Evolutionary conservation across 1,140 invertebrate species (phyloP).

Genomic region (Macrocentrus cingulum): DNA sequence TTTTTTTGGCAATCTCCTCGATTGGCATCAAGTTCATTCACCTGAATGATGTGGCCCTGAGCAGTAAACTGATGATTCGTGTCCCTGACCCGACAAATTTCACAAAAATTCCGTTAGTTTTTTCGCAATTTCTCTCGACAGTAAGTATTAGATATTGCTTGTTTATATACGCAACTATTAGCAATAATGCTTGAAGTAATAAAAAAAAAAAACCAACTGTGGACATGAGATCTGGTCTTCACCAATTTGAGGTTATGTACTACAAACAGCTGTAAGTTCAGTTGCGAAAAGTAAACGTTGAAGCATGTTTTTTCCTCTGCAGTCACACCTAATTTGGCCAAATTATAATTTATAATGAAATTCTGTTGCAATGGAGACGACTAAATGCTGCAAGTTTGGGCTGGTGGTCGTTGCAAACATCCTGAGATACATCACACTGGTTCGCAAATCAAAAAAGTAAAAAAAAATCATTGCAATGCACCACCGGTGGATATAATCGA

Average conservation of each 20-base stretch:
- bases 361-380: constrained; percentile 28
- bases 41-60: constrained; percentile 11
- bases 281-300: constrained; percentile 20
- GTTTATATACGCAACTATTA: no score
- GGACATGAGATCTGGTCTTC: constrained; percentile 18
- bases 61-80: neutral
- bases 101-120: no score
- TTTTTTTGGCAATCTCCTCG: neutral
- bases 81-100: no score
- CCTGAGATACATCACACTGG: constrained; percentile 7
- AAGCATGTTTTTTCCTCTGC: constrained; percentile 22
- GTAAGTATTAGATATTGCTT: no score
- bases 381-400: constrained; percentile 11
- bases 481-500: no score
- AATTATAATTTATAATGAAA: constrained; percentile 35
- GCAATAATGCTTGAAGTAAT: neutral
- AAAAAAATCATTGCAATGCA: no score
- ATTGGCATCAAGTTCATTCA: constrained; percentile 7
- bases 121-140: no score
- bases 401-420: neutral
- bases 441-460: neutral
- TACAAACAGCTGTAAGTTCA: constrained; percentile 13
- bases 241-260: constrained; percentile 14
- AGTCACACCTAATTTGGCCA: constrained; percentile 30
- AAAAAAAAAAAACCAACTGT: neutral